These are phyloP conservation scores for Rhysida immarginata DNA, from an alignment of 1,140 invertebrate species.

Conservation along the genomic window DNA sequence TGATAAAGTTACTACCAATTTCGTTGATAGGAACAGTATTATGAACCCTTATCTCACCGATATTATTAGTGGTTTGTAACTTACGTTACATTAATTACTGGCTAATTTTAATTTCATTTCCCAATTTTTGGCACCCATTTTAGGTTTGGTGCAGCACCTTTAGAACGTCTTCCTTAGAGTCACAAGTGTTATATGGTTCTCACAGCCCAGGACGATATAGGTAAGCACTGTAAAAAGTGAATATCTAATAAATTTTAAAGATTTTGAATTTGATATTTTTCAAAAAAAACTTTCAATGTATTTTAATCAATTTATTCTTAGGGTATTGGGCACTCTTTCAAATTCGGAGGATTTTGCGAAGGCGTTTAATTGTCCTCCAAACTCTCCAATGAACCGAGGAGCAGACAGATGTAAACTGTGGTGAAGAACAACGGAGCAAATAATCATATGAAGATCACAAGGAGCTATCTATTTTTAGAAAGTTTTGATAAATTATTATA, in stretches of 20 bases:
- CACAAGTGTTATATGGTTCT: neutral
- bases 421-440: too few species aligned
- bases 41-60: too few species aligned
- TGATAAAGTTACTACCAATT: neutral
- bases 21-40: neutral
- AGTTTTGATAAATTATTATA: too few species aligned
- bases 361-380: constrained; percentile 27
- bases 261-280: neutral
- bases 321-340: constrained; percentile 34
- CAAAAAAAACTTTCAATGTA: neutral
- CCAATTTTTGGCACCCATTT: neutral
- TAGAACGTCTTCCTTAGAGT: neutral
- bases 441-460: too few species aligned
- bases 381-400: constrained; percentile 27
- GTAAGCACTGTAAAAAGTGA: neutral
- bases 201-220: neutral
- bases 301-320: constrained; percentile 10
- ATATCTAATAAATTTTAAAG: neutral
- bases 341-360: constrained; percentile 32
- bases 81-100: neutral
- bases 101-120: neutral
- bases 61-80: too few species aligned
- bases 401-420: constrained; percentile 21
- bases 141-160: neutral
- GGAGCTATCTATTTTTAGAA: too few species aligned